Conservation (phyloP, 2,113 vertebrate species). For the Struthio camelus region DNA sequence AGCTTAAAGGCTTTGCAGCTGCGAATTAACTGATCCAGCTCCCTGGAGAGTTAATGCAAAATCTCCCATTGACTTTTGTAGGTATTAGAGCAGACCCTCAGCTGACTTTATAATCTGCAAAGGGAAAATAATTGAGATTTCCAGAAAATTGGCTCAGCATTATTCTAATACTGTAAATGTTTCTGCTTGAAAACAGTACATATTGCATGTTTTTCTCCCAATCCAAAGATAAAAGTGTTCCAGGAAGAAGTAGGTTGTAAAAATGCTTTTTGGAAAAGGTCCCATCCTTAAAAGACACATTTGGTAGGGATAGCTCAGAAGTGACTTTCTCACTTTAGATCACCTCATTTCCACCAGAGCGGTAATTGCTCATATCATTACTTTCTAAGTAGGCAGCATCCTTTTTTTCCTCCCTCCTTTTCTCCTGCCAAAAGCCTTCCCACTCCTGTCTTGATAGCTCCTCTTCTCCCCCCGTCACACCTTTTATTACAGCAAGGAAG, state of each 20-base stretch:
- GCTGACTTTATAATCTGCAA: background rate
- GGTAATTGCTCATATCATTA: background rate
- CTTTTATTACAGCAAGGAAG: background rate
- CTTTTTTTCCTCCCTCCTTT: background rate
- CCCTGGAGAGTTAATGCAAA: background rate
- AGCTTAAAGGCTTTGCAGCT: background rate
- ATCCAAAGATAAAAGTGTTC: background rate
- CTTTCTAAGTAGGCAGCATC: background rate
- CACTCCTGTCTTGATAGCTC: background rate
- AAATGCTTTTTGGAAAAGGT: background rate
- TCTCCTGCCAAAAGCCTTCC: background rate
- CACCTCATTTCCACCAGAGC: background rate
- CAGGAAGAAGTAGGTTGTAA: background rate
- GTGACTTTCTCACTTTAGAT: background rate
- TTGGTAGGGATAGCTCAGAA: background rate
- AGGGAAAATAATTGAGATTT: constrained; percentile 23
- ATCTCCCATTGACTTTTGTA: background rate
- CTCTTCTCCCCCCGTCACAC: background rate
- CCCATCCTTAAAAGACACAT: background rate
- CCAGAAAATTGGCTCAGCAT: background rate
- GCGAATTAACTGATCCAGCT: background rate
- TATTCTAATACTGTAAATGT: background rate
- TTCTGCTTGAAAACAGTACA: background rate
- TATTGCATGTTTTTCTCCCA: background rate
- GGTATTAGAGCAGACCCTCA: background rate